Evolutionary conservation across 2,888 invertebrate genomes (phyloP).

Genomic region (Beris chalybata): DNA sequence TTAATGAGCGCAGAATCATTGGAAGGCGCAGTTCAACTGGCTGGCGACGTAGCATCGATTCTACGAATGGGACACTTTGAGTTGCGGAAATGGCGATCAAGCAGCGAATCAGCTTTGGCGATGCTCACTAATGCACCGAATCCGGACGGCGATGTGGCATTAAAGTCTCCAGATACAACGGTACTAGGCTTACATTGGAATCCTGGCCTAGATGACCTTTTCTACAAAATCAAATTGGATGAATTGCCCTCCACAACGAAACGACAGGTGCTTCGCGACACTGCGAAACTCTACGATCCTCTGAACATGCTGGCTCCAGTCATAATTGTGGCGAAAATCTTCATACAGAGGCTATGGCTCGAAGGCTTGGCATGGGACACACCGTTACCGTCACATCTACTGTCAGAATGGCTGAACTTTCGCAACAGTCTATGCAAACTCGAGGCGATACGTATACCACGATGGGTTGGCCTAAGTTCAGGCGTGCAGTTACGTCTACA

Average conservation of each 20-base stretch:
- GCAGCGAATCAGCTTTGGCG: too few species aligned
- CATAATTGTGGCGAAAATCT: too few species aligned
- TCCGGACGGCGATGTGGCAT: not conserved
- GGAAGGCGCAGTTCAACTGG: not conserved
- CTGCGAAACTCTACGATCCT: too few species aligned
- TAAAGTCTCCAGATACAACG: not conserved
- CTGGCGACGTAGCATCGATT: not conserved
- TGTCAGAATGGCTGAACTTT: not conserved
- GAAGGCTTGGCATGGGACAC: too few species aligned
- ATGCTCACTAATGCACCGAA: not conserved
- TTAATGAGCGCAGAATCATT: not conserved
- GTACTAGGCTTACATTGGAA: conserved; percentile 2
- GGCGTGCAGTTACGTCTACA: not conserved
- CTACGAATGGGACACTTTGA: too few species aligned
- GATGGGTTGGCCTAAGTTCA: not conserved
- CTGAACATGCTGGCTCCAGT: too few species aligned
- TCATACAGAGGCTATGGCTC: too few species aligned
- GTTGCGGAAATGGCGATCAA: too few species aligned
- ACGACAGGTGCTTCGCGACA: too few species aligned
- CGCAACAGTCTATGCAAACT: not conserved
- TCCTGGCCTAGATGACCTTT: not conserved
- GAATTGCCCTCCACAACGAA: too few species aligned
- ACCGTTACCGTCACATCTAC: too few species aligned
- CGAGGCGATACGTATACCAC: not conserved
- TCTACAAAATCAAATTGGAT: not conserved